Evolutionary conservation across 2,888 invertebrate genomes (phyloP).

Genomic region (Tridacna gigas): DNA sequence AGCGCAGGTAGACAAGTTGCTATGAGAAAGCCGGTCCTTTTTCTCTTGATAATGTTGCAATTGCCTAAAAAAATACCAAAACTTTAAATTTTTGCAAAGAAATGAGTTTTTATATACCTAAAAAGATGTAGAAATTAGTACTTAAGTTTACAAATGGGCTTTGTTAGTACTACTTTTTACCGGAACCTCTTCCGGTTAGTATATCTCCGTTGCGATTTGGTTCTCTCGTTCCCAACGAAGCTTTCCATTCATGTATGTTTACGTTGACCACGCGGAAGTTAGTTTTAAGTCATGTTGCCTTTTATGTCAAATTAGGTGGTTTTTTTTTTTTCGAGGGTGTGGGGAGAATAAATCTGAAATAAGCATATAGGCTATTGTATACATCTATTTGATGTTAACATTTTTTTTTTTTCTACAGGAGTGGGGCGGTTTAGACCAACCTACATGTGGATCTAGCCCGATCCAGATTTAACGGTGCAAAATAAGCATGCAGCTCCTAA

Average conservation of each 20-base stretch:
- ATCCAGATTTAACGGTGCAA: no score
- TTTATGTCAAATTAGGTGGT: background rate
- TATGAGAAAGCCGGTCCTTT: slow-evolving; percentile 60
- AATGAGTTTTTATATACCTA: background rate
- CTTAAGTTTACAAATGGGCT: no score
- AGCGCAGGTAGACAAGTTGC: slow-evolving; percentile 74
- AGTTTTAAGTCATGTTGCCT: background rate
- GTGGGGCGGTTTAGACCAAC: no score
- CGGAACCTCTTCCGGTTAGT: slow-evolving; percentile 17
- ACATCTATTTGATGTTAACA: no score
- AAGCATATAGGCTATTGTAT: no score
- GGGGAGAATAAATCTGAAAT: no score
- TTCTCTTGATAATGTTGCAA: background rate
- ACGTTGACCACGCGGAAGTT: slow-evolving; percentile 33
- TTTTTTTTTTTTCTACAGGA: no score
- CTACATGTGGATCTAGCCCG: no score
- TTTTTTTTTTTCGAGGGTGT: no score
- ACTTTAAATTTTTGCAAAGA: background rate
- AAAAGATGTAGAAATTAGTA: background rate
- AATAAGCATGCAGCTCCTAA: no score
- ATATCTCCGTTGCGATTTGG: slow-evolving; percentile 8
- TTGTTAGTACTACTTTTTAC: slow-evolving; percentile 25
- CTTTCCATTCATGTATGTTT: slow-evolving; percentile 33
- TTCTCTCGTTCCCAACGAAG: slow-evolving; percentile 50
- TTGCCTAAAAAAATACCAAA: background rate